phyloP scores from a whole-genome alignment of 2,113 vertebrate genomes.

The Phodopus roborovskii region DNA sequence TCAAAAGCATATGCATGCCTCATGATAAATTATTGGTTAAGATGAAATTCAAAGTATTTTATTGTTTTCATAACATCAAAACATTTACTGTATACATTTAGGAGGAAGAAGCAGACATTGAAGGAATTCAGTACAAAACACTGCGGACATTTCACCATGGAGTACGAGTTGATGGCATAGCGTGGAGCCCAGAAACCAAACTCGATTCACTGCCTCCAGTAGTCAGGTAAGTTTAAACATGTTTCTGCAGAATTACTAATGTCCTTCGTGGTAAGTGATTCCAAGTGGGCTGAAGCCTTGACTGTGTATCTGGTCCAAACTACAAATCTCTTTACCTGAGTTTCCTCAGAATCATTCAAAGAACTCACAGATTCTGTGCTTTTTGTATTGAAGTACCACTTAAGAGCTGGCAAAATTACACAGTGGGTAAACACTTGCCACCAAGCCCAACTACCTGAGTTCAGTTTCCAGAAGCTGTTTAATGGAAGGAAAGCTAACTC shows the following conservation, averaged over 20 bases:
- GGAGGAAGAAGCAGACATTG: constrained; percentile 95
- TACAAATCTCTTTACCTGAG: neutral
- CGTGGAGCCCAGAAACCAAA: constrained; percentile 96
- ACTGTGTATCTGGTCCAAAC: neutral
- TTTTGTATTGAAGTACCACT: neutral
- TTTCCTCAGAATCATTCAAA: neutral
- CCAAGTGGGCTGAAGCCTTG: neutral
- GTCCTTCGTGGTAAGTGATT: neutral
- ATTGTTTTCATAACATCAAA: constrained; percentile 43
- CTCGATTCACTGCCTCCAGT: constrained; percentile 91
- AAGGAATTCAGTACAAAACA: constrained; percentile 93
- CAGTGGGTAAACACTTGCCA: neutral
- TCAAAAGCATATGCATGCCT: neutral
- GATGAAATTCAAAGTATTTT: neutral
- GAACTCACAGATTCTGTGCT: constrained; percentile 21
- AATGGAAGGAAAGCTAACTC: neutral
- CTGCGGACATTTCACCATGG: constrained; percentile 93
- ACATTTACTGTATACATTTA: constrained; percentile 85
- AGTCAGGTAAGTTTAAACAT: constrained; percentile 89
- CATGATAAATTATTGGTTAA: constrained; percentile 22
- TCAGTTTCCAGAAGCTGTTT: neutral
- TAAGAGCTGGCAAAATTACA: neutral
- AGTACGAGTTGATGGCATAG: constrained; percentile 92
- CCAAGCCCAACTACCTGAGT: neutral
- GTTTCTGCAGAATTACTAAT: neutral